Conservation (phyloP, 1,140 invertebrate species). For the Antheraea pernyi region DNA sequence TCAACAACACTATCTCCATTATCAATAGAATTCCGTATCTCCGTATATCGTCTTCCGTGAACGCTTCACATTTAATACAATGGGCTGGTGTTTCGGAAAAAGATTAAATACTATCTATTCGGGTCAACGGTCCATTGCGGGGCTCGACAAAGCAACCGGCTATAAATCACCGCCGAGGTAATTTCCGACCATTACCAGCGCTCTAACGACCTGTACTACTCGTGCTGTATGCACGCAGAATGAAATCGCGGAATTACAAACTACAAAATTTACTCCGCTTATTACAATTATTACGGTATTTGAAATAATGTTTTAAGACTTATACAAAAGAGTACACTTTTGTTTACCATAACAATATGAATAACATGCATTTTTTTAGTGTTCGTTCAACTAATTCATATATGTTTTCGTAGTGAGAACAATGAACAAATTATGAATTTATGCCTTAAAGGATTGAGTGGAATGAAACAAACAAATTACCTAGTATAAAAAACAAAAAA, state of each 20-base stretch:
- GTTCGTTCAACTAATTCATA: no score
- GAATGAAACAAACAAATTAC: no score
- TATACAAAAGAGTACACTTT: no score
- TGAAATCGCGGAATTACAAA: constrained; percentile 1
- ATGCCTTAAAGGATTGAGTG: no score
- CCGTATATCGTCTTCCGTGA: constrained; percentile 1
- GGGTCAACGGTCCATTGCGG: constrained; percentile 39
- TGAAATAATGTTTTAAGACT: no score
- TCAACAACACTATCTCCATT: background rate
- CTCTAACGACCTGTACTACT: constrained; percentile 35
- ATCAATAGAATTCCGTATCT: background rate
- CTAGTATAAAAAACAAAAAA: no score
- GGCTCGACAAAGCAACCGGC: constrained; percentile 28
- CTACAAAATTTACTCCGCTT: background rate
- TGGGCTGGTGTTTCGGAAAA: constrained; percentile 16
- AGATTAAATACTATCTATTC: constrained; percentile 45
- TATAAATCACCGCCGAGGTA: constrained; percentile 49
- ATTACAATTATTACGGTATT: background rate
- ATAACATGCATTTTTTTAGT: no score
- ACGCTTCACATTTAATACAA: background rate
- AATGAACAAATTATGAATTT: no score
- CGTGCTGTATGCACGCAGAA: constrained; percentile 19
- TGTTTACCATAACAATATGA: no score
- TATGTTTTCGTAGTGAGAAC: no score
- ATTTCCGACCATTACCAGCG: constrained; percentile 42